phyloP scores from a whole-genome alignment of 2,113 vertebrate genomes.

The rabbit (Oryctolagus cuniculus) region mOryCun1.1 NC_091442.1:78137001-78137500 shows the following conservation, averaged over 20 bases:
- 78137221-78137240: background rate
- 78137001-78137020: too few relatives aligned
- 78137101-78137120: too few relatives aligned
- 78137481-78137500: background rate
- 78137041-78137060: too few relatives aligned
- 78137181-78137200: background rate
- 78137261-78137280: slow-evolving; percentile 13
- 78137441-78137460: background rate
- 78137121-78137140: too few relatives aligned
- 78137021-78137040: too few relatives aligned
- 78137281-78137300: slow-evolving; percentile 37
- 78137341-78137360: slow-evolving; percentile 32
- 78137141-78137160: too few relatives aligned
- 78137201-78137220: background rate
- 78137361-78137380: background rate
- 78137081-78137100: too few relatives aligned
- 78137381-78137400: background rate
- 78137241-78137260: slow-evolving; percentile 10
- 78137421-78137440: background rate
- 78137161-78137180: too few relatives aligned
- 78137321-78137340: background rate
- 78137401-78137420: background rate
- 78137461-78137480: background rate
- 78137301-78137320: background rate
- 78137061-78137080: too few relatives aligned